Evolutionary conservation across 2,888 invertebrate genomes (phyloP), one percentile per base, ranked within the genome.

Genomic region (Dichetophora obliterata): DNA sequence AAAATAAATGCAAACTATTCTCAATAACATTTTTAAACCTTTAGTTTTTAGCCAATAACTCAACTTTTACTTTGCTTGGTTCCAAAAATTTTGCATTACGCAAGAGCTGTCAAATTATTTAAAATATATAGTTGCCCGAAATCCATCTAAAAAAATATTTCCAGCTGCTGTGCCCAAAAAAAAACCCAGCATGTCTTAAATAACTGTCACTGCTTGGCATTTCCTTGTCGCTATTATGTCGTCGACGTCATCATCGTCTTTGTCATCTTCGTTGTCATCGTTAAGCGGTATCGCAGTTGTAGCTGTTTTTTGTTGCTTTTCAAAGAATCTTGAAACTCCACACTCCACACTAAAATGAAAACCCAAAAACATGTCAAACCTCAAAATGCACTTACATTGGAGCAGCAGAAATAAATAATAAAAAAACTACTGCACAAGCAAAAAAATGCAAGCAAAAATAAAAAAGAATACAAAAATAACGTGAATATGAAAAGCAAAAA

Each of bases 401-500:
- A 48, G 22, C 11, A 48, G 16, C 43, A 50, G 5, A 48, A 43
- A 66, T 9, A 65, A 61, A 54, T 31, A 19, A n/a, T 1, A 19
- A 22, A 54, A 54, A 19, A 22, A 54, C 2, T 54, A 8, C 16
- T 61, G 27, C 66, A 16, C 6, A 16, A 66, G 19, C 34, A 66
- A 9, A 43, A 66, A 65, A 19, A 16, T n/a, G n/a, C 8, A 5
- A 37, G 3, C n/a, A 37, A 37, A 5, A 19, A 37, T 5, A n/a
- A 19, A 65, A 9, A 37, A 34, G 5, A 65, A 31, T 54, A 34
- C 69, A 70, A 70, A 48, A 52, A 70, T 27, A 66, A 66, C 43
- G 66, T 66, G 37, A 66, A 66, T 66, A 66, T 66, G 66, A 66
- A 66, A 66, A 66, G 66, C 66, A 66, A 66, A 66, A 66, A 66